These are phyloP conservation scores for Battus philenor DNA, from an alignment of 1,140 invertebrate genomes.

Conservation along the genomic window DNA sequence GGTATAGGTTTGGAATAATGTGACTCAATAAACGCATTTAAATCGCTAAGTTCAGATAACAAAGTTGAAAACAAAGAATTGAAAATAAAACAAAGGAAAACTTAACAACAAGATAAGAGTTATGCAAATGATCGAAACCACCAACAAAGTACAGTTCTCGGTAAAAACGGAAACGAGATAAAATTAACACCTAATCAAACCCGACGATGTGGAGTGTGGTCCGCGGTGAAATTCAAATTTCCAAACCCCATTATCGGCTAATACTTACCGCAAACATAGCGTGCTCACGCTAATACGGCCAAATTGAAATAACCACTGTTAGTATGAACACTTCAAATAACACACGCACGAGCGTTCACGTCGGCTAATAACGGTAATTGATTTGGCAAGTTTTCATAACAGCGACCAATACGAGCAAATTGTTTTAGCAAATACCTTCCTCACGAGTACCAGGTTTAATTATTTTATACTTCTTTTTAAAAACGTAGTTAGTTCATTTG, in stretches of 20 bases:
- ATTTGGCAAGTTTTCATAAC: conserved; percentile 41
- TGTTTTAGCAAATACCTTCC: conserved; percentile 8
- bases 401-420: conserved; percentile 10
- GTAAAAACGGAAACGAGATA: neutral
- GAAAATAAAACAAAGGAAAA: no score
- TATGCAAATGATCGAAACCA: no score
- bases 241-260: conserved; percentile 32
- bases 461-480: no score
- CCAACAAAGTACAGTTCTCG: neutral
- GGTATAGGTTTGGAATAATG: no score
- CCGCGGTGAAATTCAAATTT: conserved; percentile 33
- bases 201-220: conserved; percentile 29
- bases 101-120: no score
- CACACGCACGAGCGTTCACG: conserved; percentile 28
- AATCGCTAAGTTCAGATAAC: no score
- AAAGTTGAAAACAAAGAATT: no score
- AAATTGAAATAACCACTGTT: conserved; percentile 47
- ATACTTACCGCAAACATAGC: conserved; percentile 28
- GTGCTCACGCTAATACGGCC: conserved; percentile 30
- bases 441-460: conserved; percentile 14
- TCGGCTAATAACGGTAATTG: conserved; percentile 35
- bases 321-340: conserved; percentile 41
- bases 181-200: conserved; percentile 22
- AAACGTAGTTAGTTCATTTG: no score
- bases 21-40: no score